Evolutionary conservation across 2,888 invertebrate species (phyloP), one percentile per base, ranked within the genome.

Genomic region (Scaptomyza polygonia): DNA sequence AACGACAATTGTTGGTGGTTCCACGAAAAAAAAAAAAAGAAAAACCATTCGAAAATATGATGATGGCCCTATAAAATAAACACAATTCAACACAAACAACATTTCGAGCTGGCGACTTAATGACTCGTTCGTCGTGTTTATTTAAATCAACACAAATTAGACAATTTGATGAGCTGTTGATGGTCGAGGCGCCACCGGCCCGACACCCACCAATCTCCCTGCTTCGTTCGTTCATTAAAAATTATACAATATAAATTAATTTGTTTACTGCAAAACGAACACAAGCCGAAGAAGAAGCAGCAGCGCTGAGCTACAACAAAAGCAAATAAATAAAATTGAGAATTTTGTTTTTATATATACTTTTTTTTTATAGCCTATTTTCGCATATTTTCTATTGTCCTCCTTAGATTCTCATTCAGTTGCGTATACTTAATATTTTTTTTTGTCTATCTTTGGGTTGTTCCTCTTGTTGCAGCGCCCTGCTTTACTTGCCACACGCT

Each of bases 61-160:
- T n/a, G n/a, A n/a, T 66, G 66, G 67, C 36, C 49, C 66, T 25
- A 66, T 66, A 66, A 66, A 66, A 66, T 57, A 14, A 45, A n/a
- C 25, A 55, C n/a, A n/a, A n/a, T 65, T 55, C 39, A 11, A 51
- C 36, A 40, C 40, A 34, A 9, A 56, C 30, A 53, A 34, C 14
- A 40, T 54, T 58, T 54, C 18, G 58, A 40, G 32, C 32, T 36
- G 56, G 56, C 59, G 34, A 54, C 49, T 49, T 44, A 42, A 29
- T 21, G 58, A 36, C 47, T 30, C 18, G n/a, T 42, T 45, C 51
- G 42, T 45, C 51, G 79, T 67, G 69, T 76, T n/a, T n/a, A 67
- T 83, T 80, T 83, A 79, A 83, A 83, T 79, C 79, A 79, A 73
- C 84, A 79, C 70, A 73, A 79, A 79, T 84, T 84, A 64, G 73